Evolutionary conservation across 2,888 invertebrate genomes (phyloP).

Genomic region (Aphidoletes aphidimyza): DNA sequence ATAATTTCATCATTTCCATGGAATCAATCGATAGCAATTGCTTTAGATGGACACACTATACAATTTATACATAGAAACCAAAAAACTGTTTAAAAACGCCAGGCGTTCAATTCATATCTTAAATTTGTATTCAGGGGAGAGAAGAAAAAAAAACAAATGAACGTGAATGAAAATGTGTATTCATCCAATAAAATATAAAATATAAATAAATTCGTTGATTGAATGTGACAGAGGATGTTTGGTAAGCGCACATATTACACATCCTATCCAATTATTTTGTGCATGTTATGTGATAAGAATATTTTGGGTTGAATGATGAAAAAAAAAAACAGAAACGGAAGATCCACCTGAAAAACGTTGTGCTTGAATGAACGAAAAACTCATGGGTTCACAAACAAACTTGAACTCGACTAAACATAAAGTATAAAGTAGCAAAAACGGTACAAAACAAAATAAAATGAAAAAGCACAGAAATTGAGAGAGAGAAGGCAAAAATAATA

Average conservation of each 20-base stretch:
- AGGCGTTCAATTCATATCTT: not conserved
- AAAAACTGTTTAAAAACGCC: too few species aligned
- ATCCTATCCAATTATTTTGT: constrained; percentile 25
- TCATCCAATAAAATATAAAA: constrained; percentile 11
- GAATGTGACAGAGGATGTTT: constrained; percentile 12
- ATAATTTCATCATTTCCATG: not conserved
- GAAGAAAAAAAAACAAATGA: too few species aligned
- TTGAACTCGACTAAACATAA: constrained; percentile 1
- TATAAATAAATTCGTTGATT: constrained; percentile 25
- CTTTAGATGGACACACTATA: not conserved
- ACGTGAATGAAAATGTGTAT: not conserved
- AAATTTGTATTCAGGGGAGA: too few species aligned
- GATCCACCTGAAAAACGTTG: too few species aligned
- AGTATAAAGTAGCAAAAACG: too few species aligned
- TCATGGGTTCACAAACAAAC: constrained; percentile 11
- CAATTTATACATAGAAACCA: not conserved
- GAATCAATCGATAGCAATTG: too few species aligned
- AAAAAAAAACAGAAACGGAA: too few species aligned
- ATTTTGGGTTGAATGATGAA: not conserved
- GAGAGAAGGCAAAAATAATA: not conserved
- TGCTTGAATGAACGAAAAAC: too few species aligned
- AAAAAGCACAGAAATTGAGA: not conserved
- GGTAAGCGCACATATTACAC: not conserved
- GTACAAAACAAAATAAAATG: not conserved
- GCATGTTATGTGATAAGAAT: not conserved